phyloP scores from a whole-genome alignment of 2,888 invertebrate genomes.

The Stegana nigrithorax region DNA sequence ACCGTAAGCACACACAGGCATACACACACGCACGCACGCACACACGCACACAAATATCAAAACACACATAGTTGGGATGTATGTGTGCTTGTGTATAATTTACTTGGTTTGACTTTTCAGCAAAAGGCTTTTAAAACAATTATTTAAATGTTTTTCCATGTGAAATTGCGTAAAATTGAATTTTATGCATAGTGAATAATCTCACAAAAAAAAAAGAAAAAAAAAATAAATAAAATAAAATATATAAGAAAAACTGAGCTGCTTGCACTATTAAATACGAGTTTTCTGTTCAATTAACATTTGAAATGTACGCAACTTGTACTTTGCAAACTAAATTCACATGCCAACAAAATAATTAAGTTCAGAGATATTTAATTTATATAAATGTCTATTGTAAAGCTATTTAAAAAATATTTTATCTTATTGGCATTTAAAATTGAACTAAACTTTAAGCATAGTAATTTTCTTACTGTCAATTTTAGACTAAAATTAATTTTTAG shows the following conservation, averaged over 20 bases:
- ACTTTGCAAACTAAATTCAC: constrained; percentile 16
- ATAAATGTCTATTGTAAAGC: too few species aligned
- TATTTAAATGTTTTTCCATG: constrained; percentile 55
- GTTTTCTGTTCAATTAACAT: constrained; percentile 61
- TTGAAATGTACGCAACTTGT: constrained; percentile 26
- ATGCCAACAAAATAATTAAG: too few species aligned
- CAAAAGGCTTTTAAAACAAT: constrained; percentile 61
- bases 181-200: too few species aligned
- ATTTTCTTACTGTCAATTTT: too few species aligned
- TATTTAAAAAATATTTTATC: too few species aligned
- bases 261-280: constrained; percentile 50
- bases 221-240: not conserved
- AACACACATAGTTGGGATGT: constrained; percentile 18
- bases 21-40: constrained; percentile 21
- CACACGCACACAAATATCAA: not conserved
- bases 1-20: constrained; percentile 8
- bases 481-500: too few species aligned
- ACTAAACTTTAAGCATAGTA: too few species aligned
- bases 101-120: constrained; percentile 60
- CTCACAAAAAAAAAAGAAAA: not conserved
- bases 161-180: constrained; percentile 46
- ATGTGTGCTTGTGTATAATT: constrained; percentile 46
- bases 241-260: not conserved
- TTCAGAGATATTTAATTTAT: too few species aligned
- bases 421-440: too few species aligned